A percentile compares a stretch with the other conserved stretches of the same genome.
Evolutionary conservation across 2,888 invertebrate genomes (phyloP).

Genomic region (Hemicrepidius hirtus): DNA sequence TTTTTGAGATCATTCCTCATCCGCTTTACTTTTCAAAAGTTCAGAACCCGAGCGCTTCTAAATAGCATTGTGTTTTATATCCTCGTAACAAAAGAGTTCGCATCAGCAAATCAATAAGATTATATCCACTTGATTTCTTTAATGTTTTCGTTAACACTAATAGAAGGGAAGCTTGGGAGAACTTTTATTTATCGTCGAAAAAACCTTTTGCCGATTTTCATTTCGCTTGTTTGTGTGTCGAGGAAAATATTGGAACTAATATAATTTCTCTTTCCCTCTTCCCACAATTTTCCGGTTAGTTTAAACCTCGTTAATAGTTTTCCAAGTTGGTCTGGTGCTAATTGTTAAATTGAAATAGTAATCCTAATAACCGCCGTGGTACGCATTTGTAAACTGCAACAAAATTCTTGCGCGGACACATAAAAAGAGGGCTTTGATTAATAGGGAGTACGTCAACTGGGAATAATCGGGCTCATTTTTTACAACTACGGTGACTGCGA

Average conservation of each 20-base stretch:
- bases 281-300: neutral
- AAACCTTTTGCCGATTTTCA: conserved; percentile 17
- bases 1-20: conserved; percentile 53
- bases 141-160: conserved; percentile 52
- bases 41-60: conserved; percentile 49
- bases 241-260: conserved; percentile 1
- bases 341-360: neutral
- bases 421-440: conserved; percentile 58
- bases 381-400: conserved; percentile 5
- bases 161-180: conserved; percentile 38
- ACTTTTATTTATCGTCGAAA: conserved; percentile 44
- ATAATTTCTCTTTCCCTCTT: neutral
- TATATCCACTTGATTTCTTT: conserved; percentile 53
- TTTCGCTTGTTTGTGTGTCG: conserved; percentile 30
- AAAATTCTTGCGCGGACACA: conserved; percentile 35
- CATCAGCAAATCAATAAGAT: conserved; percentile 52
- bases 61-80: conserved; percentile 53
- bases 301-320: conserved; percentile 1
- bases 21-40: conserved; percentile 53
- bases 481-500: conserved; percentile 60
- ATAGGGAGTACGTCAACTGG: conserved; percentile 60
- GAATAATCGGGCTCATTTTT: conserved; percentile 65
- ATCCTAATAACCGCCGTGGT: neutral
- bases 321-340: neutral
- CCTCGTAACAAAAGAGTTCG: conserved; percentile 50